Conservation (phyloP, 2,888 invertebrate species). For the Andricus quercusramuli region DNA sequence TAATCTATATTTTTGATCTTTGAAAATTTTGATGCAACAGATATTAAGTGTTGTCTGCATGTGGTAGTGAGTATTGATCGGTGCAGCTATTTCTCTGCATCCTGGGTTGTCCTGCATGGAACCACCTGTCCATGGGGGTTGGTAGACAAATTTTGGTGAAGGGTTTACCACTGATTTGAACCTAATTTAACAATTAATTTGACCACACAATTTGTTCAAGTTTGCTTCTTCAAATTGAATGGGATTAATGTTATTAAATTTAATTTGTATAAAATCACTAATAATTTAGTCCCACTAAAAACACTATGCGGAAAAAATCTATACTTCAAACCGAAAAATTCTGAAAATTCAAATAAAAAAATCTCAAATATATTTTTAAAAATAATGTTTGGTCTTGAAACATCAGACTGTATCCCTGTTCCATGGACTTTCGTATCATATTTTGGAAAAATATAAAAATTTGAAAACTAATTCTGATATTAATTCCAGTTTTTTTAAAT, state of each 20-base stretch:
- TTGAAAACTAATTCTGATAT: too few species aligned
- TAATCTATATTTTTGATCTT: neutral
- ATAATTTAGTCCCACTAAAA: too few species aligned
- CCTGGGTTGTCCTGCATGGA: constrained; percentile 21
- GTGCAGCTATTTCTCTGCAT: constrained; percentile 54
- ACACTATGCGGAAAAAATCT: too few species aligned
- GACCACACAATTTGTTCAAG: neutral
- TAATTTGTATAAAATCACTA: too few species aligned
- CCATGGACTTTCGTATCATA: too few species aligned
- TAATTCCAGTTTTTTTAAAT: too few species aligned
- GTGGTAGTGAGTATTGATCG: constrained; percentile 59
- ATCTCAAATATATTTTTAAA: too few species aligned
- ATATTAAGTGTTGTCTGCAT: neutral
- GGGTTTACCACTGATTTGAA: neutral
- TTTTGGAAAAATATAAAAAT: too few species aligned
- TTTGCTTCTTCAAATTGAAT: neutral
- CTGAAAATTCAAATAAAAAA: too few species aligned
- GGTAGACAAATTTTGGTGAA: neutral
- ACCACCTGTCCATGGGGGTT: neutral
- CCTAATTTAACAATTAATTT: neutral
- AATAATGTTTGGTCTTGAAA: too few species aligned
- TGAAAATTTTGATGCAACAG: neutral
- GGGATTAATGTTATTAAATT: neutral
- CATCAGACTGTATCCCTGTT: too few species aligned
- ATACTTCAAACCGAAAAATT: too few species aligned